These are phyloP conservation scores for Tolmerus cingulatus DNA, from an alignment of 2,888 invertebrate genomes.

Conservation along the genomic window DNA sequence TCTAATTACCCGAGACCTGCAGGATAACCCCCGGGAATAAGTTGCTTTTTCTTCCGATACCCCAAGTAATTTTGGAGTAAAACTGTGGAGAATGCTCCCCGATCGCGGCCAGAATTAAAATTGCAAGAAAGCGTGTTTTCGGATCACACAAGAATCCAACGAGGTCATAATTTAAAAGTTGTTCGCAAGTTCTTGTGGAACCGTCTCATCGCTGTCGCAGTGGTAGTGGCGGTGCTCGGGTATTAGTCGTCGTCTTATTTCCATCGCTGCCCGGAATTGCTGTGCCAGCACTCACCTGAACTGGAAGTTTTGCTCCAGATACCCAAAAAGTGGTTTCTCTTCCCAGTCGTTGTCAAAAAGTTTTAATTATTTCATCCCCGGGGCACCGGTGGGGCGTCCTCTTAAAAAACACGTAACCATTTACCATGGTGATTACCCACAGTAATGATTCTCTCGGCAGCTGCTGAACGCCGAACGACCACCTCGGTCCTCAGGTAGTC, in stretches of 20 bases:
- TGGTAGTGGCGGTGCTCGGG: background rate
- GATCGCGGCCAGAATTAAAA: background rate
- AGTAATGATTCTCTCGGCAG: conserved; percentile 1
- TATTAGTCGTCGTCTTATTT: background rate
- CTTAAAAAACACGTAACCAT: conserved; percentile 16
- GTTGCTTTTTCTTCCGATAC: background rate
- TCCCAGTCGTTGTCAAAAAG: conserved; percentile 3
- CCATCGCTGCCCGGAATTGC: background rate
- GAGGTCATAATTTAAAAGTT: conserved; percentile 15
- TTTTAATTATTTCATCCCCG: conserved; percentile 28
- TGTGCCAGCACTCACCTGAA: background rate
- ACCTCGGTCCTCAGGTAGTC: background rate
- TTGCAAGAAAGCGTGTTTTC: background rate
- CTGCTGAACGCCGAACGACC: conserved; percentile 1
- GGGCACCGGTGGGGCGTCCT: background rate
- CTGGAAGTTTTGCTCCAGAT: background rate
- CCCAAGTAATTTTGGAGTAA: background rate
- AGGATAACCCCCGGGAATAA: background rate
- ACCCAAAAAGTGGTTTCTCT: background rate
- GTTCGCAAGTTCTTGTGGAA: background rate
- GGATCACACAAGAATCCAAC: background rate
- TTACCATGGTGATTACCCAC: conserved; percentile 31
- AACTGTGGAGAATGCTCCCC: background rate
- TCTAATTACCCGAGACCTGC: background rate
- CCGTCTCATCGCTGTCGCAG: background rate